phyloP scores from a whole-genome alignment of 2,797 vertebrate species.

The Silurus lanzhouensis region DNA sequence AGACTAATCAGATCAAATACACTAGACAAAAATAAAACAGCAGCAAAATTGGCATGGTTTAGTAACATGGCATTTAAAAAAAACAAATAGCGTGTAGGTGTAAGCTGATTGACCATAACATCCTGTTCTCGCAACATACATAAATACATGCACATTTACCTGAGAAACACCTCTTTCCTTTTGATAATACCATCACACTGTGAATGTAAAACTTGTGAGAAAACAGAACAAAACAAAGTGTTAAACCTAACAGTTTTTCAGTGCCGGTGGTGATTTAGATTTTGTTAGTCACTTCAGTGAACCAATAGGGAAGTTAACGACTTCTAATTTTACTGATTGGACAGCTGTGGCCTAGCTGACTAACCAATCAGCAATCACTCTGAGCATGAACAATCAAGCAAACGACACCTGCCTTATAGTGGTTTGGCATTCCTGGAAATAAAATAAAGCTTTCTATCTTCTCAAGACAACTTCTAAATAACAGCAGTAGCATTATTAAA shows the following conservation, averaged over 20 bases:
- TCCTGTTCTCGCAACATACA: neutral
- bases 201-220: slow-evolving; percentile 53
- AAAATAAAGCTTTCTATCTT: neutral
- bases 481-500: neutral
- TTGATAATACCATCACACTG: slow-evolving; percentile 74
- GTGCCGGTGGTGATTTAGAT: slow-evolving; percentile 51
- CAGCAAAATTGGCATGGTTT: neutral
- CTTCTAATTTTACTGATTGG: slow-evolving; percentile 75
- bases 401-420: slow-evolving; percentile 10
- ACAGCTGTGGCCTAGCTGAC: slow-evolving; percentile 54
- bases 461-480: neutral
- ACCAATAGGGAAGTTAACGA: slow-evolving; percentile 59
- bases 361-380: slow-evolving; percentile 68
- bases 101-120: neutral
- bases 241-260: slow-evolving; percentile 58
- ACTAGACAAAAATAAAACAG: neutral
- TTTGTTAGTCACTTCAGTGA: slow-evolving; percentile 41
- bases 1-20: neutral
- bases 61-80: neutral
- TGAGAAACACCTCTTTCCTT: slow-evolving; percentile 73
- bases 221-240: slow-evolving; percentile 53
- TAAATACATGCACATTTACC: slow-evolving; percentile 58
- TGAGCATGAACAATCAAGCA: slow-evolving; percentile 27
- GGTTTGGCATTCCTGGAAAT: slow-evolving; percentile 1
- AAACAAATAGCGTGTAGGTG: neutral